These are phyloP conservation scores for Taxidea taxus DNA, from an alignment of 2,113 vertebrate species.

Conservation along the genomic window DNA sequence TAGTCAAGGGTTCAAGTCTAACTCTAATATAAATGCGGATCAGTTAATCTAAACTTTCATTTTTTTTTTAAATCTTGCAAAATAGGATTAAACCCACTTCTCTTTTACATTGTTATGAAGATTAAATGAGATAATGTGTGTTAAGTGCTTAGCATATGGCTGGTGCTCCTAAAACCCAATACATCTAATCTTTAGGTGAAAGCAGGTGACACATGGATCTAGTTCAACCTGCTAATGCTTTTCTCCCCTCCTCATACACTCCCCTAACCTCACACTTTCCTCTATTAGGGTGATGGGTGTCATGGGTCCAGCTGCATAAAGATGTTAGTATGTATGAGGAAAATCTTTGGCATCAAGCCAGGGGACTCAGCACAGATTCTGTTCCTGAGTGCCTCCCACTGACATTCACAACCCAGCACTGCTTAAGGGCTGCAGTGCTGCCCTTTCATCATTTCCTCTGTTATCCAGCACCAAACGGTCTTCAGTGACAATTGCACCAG, in stretches of 20 bases:
- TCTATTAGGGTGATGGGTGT: not conserved
- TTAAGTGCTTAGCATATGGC: not conserved
- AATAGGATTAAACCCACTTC: not conserved
- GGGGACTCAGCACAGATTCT: not conserved
- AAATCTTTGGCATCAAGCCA: not conserved
- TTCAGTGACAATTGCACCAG: not conserved
- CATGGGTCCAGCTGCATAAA: not conserved
- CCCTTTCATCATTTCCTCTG: not conserved
- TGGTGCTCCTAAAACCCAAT: not conserved
- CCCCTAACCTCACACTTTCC: not conserved
- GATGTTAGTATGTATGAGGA: constrained; percentile 5
- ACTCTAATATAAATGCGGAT: not conserved
- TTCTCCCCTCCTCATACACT: not conserved
- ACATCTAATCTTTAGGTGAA: not conserved
- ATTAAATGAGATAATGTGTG: constrained; percentile 51
- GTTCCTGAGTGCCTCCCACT: not conserved
- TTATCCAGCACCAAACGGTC: not conserved
- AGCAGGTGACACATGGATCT: not conserved
- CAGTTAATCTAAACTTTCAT: not conserved
- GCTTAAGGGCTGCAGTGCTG: not conserved
- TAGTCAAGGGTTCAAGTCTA: constrained; percentile 35
- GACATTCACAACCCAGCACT: not conserved
- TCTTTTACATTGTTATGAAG: not conserved
- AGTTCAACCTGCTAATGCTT: not conserved
- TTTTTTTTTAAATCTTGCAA: not conserved